Conservation (phyloP, 2,113 vertebrate genomes). For the Alethe diademata region DNA sequence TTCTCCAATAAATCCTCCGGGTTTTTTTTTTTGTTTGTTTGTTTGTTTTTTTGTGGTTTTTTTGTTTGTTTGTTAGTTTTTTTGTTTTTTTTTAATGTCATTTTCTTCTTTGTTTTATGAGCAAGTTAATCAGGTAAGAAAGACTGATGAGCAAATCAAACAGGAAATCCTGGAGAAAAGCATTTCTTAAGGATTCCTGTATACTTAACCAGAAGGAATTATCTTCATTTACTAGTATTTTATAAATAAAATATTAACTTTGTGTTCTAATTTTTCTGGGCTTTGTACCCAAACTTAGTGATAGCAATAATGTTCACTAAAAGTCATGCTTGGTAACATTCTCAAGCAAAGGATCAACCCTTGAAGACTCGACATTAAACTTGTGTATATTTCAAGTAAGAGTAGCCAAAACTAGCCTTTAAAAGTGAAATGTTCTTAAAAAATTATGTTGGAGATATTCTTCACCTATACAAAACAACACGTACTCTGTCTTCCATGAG, state of each 20-base stretch:
- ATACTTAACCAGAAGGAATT: not conserved
- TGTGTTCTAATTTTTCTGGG: not conserved
- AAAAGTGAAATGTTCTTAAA: not conserved
- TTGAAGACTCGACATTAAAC: not conserved
- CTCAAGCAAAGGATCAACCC: not conserved
- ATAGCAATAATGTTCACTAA: not conserved
- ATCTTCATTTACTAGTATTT: not conserved
- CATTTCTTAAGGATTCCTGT: not conserved
- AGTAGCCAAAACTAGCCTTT: not conserved
- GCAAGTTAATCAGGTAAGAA: not conserved
- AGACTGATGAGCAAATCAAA: not conserved
- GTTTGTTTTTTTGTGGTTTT: no score
- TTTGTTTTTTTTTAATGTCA: fast-evolving
- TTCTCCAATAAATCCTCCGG: not conserved
- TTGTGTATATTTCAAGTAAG: not conserved
- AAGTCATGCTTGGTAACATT: not conserved
- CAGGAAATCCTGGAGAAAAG: not conserved
- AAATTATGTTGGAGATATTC: not conserved
- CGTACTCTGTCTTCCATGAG: not conserved
- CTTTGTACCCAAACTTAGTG: not conserved
- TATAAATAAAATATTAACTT: not conserved
- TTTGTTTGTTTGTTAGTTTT: no score
- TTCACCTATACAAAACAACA: not conserved
- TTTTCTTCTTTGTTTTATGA: not conserved
- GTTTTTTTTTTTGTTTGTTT: no score